These are phyloP conservation scores for Ploceus nigricollis DNA, from an alignment of 2,113 vertebrate species.

Conservation along the genomic window DNA sequence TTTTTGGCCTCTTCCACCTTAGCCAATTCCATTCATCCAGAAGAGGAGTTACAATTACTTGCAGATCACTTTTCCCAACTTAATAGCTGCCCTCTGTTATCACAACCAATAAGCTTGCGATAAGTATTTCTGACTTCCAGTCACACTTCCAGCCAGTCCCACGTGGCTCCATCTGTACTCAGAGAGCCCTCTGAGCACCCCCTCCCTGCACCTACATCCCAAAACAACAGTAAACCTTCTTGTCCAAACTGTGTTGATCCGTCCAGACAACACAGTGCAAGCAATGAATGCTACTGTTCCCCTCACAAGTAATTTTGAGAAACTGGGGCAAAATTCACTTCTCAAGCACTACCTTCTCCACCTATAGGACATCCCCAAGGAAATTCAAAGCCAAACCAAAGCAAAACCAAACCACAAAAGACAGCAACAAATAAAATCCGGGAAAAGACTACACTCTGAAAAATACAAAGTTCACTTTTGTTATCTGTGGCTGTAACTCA, in stretches of 20 bases:
- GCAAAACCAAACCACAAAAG: background rate
- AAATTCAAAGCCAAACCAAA: background rate
- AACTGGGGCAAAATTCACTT: background rate
- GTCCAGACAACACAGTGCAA: background rate
- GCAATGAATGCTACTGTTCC: background rate
- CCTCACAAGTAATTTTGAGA: background rate
- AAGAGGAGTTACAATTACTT: background rate
- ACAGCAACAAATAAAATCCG: background rate
- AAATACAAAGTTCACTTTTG: background rate
- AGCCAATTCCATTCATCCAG: background rate
- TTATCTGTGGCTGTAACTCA: constrained; percentile 2
- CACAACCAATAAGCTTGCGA: background rate
- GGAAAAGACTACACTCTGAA: background rate
- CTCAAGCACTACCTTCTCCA: background rate
- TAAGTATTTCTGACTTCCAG: background rate
- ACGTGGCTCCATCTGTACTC: background rate
- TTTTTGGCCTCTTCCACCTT: background rate
- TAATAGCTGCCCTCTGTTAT: background rate
- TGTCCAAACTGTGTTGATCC: rapidly evolving
- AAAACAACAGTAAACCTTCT: background rate
- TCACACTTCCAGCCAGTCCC: background rate
- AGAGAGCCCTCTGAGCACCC: background rate
- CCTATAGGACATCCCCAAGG: background rate
- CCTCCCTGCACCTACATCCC: background rate
- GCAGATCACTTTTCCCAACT: background rate